Base-by-base conservation (phyloP, 2,113 vertebrate species). In the Percina caprodes region DNA sequence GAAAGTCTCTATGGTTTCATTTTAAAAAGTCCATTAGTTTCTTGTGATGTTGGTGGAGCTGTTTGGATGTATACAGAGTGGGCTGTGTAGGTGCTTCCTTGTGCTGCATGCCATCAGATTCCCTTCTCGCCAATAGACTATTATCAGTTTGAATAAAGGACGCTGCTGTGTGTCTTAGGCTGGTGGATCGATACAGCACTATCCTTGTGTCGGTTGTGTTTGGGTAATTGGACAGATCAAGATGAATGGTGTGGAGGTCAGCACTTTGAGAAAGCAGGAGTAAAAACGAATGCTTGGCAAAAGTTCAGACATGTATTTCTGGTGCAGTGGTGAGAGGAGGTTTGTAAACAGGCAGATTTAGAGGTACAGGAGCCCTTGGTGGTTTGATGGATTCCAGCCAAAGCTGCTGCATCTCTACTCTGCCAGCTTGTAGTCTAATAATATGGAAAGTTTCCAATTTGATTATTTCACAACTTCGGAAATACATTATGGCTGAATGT, bases 221-320 rank as follows among this genome's bases (percentile, higher is more conserved):
- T 46, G 68, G n/a, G 49, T 85, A 82, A 89, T 48, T 85, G 83
- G 69, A 86, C 63, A 35, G 82, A 89, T 89, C 82, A 77, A 62
- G 74, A 87, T 6, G 52, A 74, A 91, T 72, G 51, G 61, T 62
- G 82, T 59, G 54, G 60, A 69, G 60, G 82, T 84, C 84, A 84
- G 86, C 86, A 77, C 67, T 70, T 85, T 79, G 3, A 69, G 56
- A 15, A 2, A 54, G 82, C 46, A 18, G 70, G 58, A 62, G 74
- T 61, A 76, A 79, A 83, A 85, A 55, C 59, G 5, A 75, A 24
- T 16, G 33, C 72, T 79, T 83, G 74, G 82, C 68, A 60, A 42
- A 21, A 26, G n/a, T 68, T 1, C 24, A 74, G 68, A 79, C 33
- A 16, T 65, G 75, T 63, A 58, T 55, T 72, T 46, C 52, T 74